Evolutionary conservation across 2,888 invertebrate species (phyloP), one percentile per base, ranked within the genome.

Genomic region (Polyploca ridens): DNA sequence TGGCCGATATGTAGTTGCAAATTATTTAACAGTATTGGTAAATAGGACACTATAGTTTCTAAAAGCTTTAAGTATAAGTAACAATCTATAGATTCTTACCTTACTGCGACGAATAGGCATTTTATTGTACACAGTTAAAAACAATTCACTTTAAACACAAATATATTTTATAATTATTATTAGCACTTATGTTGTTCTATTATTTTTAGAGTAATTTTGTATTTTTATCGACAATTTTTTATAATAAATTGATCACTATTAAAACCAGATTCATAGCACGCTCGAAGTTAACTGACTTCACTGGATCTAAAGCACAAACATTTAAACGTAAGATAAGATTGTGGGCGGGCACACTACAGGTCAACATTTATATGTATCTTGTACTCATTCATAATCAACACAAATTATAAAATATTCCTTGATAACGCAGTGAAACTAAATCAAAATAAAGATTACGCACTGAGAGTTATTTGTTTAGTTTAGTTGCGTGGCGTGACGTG

Each of bases 261-360:
- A 64, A 74, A 78, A 83, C 83, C 86, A 83, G 80, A 76, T 86
- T 84, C 88, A 87, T 84, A 82, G 84, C 83, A 82, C 75, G 90
- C 88, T 86, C 77, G 76, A 82, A 86, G 87, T 89, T 85, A 89
- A 94, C 93, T 93, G 93, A 90, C 90, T 93, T 86, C 82, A 86
- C 83, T 87, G 83, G 83, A 86, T 87, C 88, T 81, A 87, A 88
- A 88, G 88, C 93, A 89, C 90, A 91, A 90, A 91, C 90, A 93
- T 94, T 89, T 93, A 93, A 93, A 91, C 87, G 70, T 74, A 83
- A 77, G 94, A 93, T 94, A 91, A 93, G 92, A 93, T 89, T 87
- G 86, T 79, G 84, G 41, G 44, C 19, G 16, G 19, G 61, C 54
- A 10, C 54, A 54, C 54, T 19, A 54, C 19, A 54, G 54, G 54